A percentile compares a stretch with the other conserved stretches of the same genome.
Conservation (phyloP, 2,888 invertebrate genomes). For the Eudasyphora cyanicolor region DNA sequence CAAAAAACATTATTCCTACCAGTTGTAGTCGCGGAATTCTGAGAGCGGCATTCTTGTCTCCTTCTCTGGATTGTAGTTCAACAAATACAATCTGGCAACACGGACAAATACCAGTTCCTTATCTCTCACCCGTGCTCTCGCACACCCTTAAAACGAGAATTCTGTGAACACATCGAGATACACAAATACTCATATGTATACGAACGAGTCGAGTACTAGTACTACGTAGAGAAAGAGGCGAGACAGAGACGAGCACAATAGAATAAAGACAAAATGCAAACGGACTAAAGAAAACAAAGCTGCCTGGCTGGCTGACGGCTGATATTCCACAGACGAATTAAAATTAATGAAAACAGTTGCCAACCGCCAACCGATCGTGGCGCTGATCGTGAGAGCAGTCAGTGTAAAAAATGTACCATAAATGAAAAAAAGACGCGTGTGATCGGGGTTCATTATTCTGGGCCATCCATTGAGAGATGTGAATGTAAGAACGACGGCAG, state of each 20-base stretch:
- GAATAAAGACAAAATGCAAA: conserved; percentile 21
- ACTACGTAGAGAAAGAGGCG: not conserved
- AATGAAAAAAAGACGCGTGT: conserved; percentile 22
- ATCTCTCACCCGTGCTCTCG: conserved; percentile 29
- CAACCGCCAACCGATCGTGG: conserved; percentile 59
- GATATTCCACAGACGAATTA: not conserved
- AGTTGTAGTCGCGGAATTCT: too few species aligned
- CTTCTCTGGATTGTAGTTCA: too few species aligned
- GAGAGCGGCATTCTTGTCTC: too few species aligned
- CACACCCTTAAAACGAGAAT: conserved; percentile 40
- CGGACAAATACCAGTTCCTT: conserved; percentile 37
- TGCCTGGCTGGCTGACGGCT: conserved; percentile 29
- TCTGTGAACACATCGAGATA: not conserved
- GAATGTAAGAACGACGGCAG: not conserved
- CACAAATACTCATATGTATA: conserved; percentile 11
- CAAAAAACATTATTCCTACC: too few species aligned
- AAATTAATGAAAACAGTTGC: conserved; percentile 55
- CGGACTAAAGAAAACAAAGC: conserved; percentile 49
- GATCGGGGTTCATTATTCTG: conserved; percentile 14
- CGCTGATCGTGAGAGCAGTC: conserved; percentile 58
- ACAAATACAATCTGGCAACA: not conserved
- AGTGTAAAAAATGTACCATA: conserved; percentile 38
- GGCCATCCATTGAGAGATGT: conserved; percentile 7
- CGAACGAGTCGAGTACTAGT: not conserved
- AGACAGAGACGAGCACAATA: conserved; percentile 6